Base-by-base conservation (phyloP, 53 echinoderm and acorn worm species). In the Echinarachnius parma region DNA sequence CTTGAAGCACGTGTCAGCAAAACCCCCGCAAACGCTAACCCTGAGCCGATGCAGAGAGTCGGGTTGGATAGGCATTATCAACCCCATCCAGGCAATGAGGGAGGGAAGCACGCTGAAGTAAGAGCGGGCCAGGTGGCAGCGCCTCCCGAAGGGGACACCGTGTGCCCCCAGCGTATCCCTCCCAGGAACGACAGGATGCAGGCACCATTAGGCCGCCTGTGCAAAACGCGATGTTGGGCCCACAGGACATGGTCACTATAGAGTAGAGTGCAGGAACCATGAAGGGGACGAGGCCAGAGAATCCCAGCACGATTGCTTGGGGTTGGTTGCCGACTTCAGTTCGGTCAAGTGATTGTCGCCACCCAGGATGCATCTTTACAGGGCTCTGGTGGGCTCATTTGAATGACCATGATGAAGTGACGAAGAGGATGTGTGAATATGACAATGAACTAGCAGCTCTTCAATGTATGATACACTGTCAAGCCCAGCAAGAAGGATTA, bases 101-200 rank as follows among this genome's bases (percentile, higher is more conserved):
- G 89, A 82, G 8, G 93, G 93, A 22, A 66, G 47, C 22, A 89
- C 86, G 31, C 93, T 93, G 65, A 82, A 79, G 1, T 77, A 1
- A 93, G 62, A 31, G 58, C 75, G 47, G 72, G 39, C 86, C 89
- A 89, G 18, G 66, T 78, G 4, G 84, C 81, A 13, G 74, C 64
- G 11, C 50, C 61, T 4, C 31, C 55, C 3, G 56, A 19, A 3
- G 77, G 77, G 14, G 77, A 22, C 48, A 93, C 31, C 5, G 86
- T 72, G 16, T 76, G 75, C 1, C 93, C 93, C 93, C 93, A 93
- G 31, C 89, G 89, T 9, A 90, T 74, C 9, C 93, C 93, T 3
- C 93, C 93, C n/a, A 93, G 66, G 59, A 93, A 93, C n/a, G 93
- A 89, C 47, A 93, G 72, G 47, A 93, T 89, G 11, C 86, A 77